Evolutionary conservation across 2,888 invertebrate species (phyloP).

Genomic region (Oxycera nigricornis): DNA sequence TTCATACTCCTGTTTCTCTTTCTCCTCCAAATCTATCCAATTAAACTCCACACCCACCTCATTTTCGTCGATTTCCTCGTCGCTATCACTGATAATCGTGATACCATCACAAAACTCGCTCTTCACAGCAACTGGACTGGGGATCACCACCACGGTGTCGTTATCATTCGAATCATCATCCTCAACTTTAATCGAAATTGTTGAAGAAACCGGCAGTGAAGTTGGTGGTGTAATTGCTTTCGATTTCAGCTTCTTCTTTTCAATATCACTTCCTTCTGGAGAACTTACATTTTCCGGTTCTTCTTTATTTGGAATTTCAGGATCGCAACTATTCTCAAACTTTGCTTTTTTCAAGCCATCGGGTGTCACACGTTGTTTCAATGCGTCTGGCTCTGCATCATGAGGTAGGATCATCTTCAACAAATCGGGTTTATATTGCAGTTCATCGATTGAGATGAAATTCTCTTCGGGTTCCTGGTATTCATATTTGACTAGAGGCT

Average conservation of each 20-base stretch:
- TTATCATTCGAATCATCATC: background rate
- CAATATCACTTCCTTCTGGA: background rate
- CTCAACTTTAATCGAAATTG: background rate
- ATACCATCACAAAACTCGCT: background rate
- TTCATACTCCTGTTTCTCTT: conserved; percentile 56
- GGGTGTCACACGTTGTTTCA: conserved; percentile 48
- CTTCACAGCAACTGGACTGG: background rate
- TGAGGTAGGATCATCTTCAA: conserved; percentile 54
- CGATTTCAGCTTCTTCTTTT: background rate
- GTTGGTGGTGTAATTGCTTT: background rate
- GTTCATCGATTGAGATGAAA: conserved; percentile 60
- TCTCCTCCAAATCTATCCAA: conserved; percentile 54
- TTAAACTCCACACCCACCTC: conserved; percentile 50
- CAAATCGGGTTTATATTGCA: conserved; percentile 56
- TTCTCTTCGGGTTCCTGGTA: conserved; percentile 59
- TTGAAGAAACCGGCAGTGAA: background rate
- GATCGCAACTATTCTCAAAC: background rate
- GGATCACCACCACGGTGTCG: background rate
- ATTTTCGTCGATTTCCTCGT: conserved; percentile 49
- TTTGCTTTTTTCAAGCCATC: conserved; percentile 20
- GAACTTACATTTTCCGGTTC: background rate
- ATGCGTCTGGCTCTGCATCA: conserved; percentile 15
- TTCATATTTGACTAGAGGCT: conserved; percentile 44
- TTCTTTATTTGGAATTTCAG: background rate
- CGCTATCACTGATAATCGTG: conserved; percentile 27